Evolutionary conservation across 2,797 vertebrate species (phyloP), one percentile per base, ranked within the genome.

Genomic region (Channallabes apus): DNA sequence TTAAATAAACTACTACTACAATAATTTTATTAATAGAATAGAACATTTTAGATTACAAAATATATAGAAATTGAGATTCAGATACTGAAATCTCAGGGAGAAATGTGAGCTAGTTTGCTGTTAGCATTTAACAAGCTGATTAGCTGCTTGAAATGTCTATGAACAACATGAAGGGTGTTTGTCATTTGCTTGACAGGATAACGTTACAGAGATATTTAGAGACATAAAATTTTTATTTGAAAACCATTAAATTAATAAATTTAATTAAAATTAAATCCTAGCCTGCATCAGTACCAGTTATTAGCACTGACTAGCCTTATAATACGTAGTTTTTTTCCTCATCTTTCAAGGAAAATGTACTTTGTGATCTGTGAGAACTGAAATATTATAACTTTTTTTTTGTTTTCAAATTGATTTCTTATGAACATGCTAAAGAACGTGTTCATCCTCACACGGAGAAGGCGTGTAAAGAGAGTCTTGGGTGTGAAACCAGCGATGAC

Each of bases 401-500:
- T 24, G 22, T 51, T 54, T 20, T 17, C 29, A 24, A 62, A 15
- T 17, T 51, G 27, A 81, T 54, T 46, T 32, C 32, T 32, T 27
- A 8, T 27, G 18, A 67, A 67, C 11, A 17, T 67, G n/a, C 78
- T 80, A 1, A 20, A 17, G 80, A 79, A 73, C 8, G 51, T 78
- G 71, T 83, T 64, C 41, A 46, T 32, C 58, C 24, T 83, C 5
- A 5, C 4, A 29, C 17, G 12, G 32, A 32, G 54, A 41, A 64
- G 22, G 18, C 64, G 82, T 64, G 58, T 73, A 83, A 75, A 72
- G 38, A 62, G 71, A 9, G 24, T 22, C 73, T 58, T 58, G 73
- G 59, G 75, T 51, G 69, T 67, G 79, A 67, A 75, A 51, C 24
- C 11, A 75, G 82, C 9, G 11, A 64, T 32, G 38, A 73, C 82